Conservation (phyloP, 2,888 invertebrate genomes). For the Syrista parreyssii region DNA sequence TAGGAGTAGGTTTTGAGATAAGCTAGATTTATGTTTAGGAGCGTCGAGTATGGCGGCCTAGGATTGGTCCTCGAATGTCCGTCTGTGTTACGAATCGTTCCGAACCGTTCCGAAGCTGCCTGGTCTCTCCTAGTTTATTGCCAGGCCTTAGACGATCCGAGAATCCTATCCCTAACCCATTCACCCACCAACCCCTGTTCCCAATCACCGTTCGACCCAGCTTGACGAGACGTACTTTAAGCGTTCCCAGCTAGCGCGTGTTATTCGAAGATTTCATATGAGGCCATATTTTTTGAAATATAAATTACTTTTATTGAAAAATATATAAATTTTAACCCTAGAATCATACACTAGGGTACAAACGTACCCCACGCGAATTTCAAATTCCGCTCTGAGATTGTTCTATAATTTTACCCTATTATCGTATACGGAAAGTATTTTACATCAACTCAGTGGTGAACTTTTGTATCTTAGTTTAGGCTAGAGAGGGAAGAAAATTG, state of each 20-base stretch:
- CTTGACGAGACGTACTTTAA: not conserved
- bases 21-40: slow-evolving; percentile 36
- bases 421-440: no score
- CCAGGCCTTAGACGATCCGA: slow-evolving; percentile 16
- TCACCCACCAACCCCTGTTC: not conserved
- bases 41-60: slow-evolving; percentile 18
- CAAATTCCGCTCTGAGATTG: no score
- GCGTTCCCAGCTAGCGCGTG: not conserved
- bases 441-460: no score
- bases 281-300: no score
- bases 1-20: slow-evolving; percentile 30
- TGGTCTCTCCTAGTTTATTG: slow-evolving; percentile 18
- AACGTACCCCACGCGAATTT: no score
- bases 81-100: slow-evolving; percentile 1
- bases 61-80: slow-evolving; percentile 23
- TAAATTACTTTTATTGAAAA: no score
- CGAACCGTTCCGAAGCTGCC: not conserved
- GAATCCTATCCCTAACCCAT: not conserved
- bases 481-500: no score
- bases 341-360: no score
- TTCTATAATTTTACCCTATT: no score
- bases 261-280: no score
- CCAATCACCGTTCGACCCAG: not conserved
- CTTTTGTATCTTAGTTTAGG: no score
- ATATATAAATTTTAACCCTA: no score